Evolutionary conservation across 2,888 invertebrate species (phyloP), one percentile per base, ranked within the genome.

Genomic region (Anticlea derivata): DNA sequence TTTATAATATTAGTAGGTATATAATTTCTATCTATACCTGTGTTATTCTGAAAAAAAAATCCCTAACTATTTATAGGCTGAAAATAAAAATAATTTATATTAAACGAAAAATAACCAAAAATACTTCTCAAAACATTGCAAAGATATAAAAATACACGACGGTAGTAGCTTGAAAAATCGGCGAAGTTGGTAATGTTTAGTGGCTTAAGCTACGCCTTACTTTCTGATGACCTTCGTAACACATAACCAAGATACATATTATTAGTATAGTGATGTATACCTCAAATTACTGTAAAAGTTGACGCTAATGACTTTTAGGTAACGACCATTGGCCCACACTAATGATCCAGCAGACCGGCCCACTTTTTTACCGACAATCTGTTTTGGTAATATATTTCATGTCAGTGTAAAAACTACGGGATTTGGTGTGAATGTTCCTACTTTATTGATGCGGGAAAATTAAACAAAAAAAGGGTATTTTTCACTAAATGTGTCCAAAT

Each of bases 281-380:
- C 73, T 80, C 83, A 86, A 84, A 83, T 85, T 86, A 81, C 81
- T 66, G 88, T 86, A 86, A 87, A 89, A 89, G 86, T 86, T 82
- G 78, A 80, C 71, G 78, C 82, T 90, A 90, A 90, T 88, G 90
- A 87, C 81, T 86, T 90, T 88, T 85, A 77, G 83, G 89, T 88
- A 86, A 83, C 88, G 83, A 86, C 86, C 87, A 90, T 90, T 89
- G 90, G 90, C 76, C 78, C 78, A 58, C 73, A 78, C 87, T 90
- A 89, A 89, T 88, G 88, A 86, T 79, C 72, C 64, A 66, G 54
- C 70, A 80, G 85, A 66, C 78, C 89, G 66, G 69, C 89, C 90
- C 86, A 86, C 88, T 88, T 86, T 85, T 86, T 86, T 83, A 82
- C 79, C 70, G 72, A 70, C 78, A 78, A 81, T 87, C 80, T 77